These are phyloP conservation scores for Notolepis coatsorum DNA, from an alignment of 2,797 vertebrate species.

Conservation along the genomic window DNA sequence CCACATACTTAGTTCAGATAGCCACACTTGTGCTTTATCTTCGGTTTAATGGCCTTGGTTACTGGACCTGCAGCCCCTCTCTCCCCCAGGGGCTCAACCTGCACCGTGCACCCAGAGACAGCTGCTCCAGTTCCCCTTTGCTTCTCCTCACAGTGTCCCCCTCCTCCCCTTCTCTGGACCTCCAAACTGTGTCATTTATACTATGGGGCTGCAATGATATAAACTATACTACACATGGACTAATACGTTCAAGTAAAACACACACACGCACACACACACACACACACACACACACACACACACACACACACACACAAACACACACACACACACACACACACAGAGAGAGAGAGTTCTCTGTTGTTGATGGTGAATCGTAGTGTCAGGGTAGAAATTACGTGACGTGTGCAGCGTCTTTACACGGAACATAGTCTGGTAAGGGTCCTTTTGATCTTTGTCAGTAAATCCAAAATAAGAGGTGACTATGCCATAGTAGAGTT, in stretches of 20 bases:
- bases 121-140: slow-evolving; percentile 36
- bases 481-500: too few species aligned
- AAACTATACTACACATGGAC: slow-evolving; percentile 48
- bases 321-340: slow-evolving; percentile 26
- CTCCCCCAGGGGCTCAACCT: slow-evolving; percentile 26
- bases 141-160: background rate
- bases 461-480: too few species aligned
- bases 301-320: slow-evolving; percentile 15
- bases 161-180: slow-evolving; percentile 57
- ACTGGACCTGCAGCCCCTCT: slow-evolving; percentile 50
- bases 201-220: slow-evolving; percentile 48
- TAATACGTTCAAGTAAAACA: slow-evolving; percentile 41
- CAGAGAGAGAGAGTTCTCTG: slow-evolving; percentile 8
- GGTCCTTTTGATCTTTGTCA: too few species aligned
- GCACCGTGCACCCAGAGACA: slow-evolving; percentile 55
- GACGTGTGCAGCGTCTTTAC: too few species aligned
- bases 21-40: slow-evolving; percentile 71
- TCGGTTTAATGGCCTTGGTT: slow-evolving; percentile 70
- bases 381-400: background rate
- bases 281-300: slow-evolving; percentile 24
- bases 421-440: too few species aligned
- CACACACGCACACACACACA: slow-evolving; percentile 10
- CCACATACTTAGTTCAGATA: slow-evolving; percentile 40
- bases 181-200: slow-evolving; percentile 72
- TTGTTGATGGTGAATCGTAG: too few species aligned